phyloP scores from a whole-genome alignment of 2,888 invertebrate genomes.

The Brachypterus glaber region DNA sequence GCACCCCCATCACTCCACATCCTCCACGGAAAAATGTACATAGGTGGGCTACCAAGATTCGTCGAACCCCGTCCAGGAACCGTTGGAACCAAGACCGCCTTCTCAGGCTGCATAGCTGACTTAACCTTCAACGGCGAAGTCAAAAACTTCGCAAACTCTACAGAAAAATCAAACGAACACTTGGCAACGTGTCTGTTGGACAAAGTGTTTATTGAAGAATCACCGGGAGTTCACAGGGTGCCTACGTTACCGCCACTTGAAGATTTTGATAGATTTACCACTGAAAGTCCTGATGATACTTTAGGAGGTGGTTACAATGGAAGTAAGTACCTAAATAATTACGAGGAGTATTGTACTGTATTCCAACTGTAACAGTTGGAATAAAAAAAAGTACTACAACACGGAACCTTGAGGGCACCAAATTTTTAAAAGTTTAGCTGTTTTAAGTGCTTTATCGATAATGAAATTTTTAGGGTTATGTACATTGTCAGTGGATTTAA shows the following conservation, averaged over 20 bases:
- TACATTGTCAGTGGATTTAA: too few relatives aligned
- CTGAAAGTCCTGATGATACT: conserved; percentile 14
- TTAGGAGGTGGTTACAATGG: conserved; percentile 19
- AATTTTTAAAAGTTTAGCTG: too few relatives aligned
- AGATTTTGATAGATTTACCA: conserved; percentile 21
- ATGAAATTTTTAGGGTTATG: too few relatives aligned
- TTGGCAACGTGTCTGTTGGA: conserved; percentile 51
- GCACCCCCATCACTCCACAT: conserved; percentile 52
- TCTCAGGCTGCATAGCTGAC: conserved; percentile 88
- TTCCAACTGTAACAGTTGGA: too few relatives aligned
- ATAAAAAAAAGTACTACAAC: too few relatives aligned
- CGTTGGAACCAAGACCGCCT: conserved; percentile 52
- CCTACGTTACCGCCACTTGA: conserved; percentile 31
- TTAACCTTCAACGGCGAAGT: conserved; percentile 77
- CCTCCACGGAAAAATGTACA: conserved; percentile 62
- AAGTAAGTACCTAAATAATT: conserved; percentile 14
- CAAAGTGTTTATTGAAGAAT: conserved; percentile 28
- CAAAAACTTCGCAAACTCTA: conserved; percentile 65
- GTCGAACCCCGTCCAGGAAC: conserved; percentile 46
- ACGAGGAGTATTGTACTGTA: neutral
- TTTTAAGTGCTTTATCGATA: too few relatives aligned
- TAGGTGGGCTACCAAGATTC: conserved; percentile 72
- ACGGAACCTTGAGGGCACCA: too few relatives aligned
- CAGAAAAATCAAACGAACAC: conserved; percentile 49
- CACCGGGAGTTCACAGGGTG: conserved; percentile 29